Conservation (phyloP, 2,797 vertebrate species). For the Hoplostethus mediterraneus region DNA sequence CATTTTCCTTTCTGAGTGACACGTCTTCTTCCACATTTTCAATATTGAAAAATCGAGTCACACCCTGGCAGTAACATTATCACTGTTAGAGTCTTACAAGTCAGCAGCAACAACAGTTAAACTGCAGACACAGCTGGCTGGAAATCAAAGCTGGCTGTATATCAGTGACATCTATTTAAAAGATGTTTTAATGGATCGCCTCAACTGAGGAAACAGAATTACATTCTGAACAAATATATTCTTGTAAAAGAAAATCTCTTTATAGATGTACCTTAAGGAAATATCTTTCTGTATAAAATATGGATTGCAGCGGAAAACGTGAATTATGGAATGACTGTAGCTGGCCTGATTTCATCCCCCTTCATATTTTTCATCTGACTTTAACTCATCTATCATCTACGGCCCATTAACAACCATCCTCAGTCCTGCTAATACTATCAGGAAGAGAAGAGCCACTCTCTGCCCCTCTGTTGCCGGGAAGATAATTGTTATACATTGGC, state of each 20-base stretch:
- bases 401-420: slow-evolving; percentile 73
- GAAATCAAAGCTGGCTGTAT: slow-evolving; percentile 27
- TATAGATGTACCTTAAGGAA: slow-evolving; percentile 66
- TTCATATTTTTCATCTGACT: slow-evolving; percentile 59
- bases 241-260: slow-evolving; percentile 56
- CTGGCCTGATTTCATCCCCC: slow-evolving; percentile 57
- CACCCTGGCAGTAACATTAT: slow-evolving; percentile 33
- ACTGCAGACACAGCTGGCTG: slow-evolving; percentile 49
- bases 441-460: slow-evolving; percentile 53
- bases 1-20: slow-evolving; percentile 11
- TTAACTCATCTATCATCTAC: slow-evolving; percentile 77
- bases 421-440: slow-evolving; percentile 73
- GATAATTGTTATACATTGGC: slow-evolving; percentile 71
- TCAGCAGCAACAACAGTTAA: slow-evolving; percentile 60
- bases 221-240: slow-evolving; percentile 62
- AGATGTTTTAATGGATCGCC: slow-evolving; percentile 62
- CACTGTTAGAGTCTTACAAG: slow-evolving; percentile 57
- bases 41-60: slow-evolving; percentile 46
- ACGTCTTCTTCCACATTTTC: slow-evolving; percentile 21
- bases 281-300: slow-evolving; percentile 44
- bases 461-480: slow-evolving; percentile 50
- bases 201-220: slow-evolving; percentile 55
- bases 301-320: slow-evolving; percentile 22
- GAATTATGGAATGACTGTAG: slow-evolving; percentile 54
- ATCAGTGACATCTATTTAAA: slow-evolving; percentile 56